Evolutionary conservation across 1,140 invertebrate genomes (phyloP).

Genomic region (Drosophila orosa): DNA sequence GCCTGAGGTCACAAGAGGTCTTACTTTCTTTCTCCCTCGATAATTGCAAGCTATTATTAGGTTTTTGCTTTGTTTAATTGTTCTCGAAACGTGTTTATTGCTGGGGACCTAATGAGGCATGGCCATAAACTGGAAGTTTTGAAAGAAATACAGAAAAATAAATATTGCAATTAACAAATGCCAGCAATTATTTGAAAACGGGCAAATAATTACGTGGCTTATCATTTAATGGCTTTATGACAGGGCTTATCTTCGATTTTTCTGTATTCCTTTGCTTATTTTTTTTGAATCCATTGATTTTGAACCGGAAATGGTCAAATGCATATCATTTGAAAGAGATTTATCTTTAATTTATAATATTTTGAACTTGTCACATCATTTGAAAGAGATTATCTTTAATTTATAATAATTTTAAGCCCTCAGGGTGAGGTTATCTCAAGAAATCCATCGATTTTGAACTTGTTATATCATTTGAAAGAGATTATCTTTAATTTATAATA

Average conservation of each 20-base stretch:
- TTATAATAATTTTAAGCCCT: too few species aligned
- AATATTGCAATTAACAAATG: background rate
- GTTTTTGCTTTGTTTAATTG: conserved; percentile 8
- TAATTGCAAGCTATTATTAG: background rate
- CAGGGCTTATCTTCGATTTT: background rate
- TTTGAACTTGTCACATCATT: too few species aligned
- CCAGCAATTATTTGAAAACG: conserved; percentile 4
- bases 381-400: too few species aligned
- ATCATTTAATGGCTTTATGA: conserved; percentile 11
- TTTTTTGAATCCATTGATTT: background rate
- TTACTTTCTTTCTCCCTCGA: conserved; percentile 5
- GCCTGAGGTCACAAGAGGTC: background rate
- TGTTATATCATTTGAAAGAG: background rate
- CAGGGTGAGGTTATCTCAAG: too few species aligned
- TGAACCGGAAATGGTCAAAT: background rate
- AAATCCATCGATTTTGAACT: background rate
- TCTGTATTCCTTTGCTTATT: background rate
- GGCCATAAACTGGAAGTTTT: background rate
- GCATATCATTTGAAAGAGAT: background rate
- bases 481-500: background rate
- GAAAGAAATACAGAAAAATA: background rate
- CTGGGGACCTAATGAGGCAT: background rate
- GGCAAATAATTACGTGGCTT: conserved; percentile 4
- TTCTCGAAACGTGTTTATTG: background rate
- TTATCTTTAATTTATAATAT: background rate